phyloP scores from a whole-genome alignment of 2,113 vertebrate species.

The Acanthisitta chloris region DNA sequence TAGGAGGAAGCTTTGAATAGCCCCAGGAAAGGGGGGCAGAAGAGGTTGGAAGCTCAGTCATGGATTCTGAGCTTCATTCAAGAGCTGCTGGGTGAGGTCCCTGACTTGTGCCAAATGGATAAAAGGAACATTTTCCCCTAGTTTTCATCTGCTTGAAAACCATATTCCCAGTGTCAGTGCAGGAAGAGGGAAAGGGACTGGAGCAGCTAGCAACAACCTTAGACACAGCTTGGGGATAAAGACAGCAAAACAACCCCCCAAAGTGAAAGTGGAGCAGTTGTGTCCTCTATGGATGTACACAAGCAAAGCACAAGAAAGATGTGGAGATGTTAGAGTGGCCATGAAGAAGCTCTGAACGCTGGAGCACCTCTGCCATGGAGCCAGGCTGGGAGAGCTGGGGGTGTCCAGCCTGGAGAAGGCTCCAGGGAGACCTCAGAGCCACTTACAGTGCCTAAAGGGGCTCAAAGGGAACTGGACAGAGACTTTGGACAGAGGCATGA shows the following conservation, averaged over 20 bases:
- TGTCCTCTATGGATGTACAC: neutral
- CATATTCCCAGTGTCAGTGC: fast-evolving
- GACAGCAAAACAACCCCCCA: neutral
- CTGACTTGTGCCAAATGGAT: fast-evolving
- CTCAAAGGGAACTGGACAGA: neutral
- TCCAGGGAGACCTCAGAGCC: neutral
- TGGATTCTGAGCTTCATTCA: neutral
- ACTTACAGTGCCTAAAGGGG: fast-evolving
- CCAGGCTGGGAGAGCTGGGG: neutral
- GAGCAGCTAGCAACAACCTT: neutral
- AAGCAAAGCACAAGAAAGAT: neutral
- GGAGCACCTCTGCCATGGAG: neutral
- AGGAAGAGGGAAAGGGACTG: neutral
- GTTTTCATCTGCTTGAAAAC: neutral
- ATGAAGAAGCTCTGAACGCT: fast-evolving
- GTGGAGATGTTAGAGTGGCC: neutral
- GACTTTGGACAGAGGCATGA: neutral
- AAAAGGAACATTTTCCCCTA: neutral
- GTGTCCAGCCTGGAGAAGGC: fast-evolving
- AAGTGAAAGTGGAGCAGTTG: neutral
- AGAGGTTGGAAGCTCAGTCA: neutral
- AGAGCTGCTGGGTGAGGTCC: neutral
- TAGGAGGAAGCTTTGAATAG: neutral
- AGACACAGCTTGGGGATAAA: neutral
- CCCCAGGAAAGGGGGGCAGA: neutral